phyloP scores from a whole-genome alignment of 37 sponge, comb jelly and placozoan genomes.

The Hormiphora californensis region DNA sequence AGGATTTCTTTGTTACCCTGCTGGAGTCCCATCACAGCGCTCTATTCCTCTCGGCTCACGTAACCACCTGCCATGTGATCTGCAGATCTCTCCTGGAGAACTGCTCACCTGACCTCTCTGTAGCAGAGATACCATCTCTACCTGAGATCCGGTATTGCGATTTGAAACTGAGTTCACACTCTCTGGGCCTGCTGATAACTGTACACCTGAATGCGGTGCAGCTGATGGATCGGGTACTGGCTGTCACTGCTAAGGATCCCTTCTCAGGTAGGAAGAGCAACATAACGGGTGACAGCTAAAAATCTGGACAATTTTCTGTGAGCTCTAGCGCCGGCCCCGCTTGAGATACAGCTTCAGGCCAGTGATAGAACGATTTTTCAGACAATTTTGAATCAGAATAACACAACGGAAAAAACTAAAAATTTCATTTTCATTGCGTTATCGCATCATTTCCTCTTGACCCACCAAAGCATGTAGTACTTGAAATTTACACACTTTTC shows the following conservation, averaged over 20 bases:
- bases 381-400: too few species aligned
- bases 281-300: too few species aligned
- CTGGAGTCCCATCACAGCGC: not conserved
- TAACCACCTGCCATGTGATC: not conserved
- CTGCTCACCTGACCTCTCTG: conserved; percentile 9
- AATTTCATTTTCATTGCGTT: too few species aligned
- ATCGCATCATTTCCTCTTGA: too few species aligned
- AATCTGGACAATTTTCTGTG: too few species aligned
- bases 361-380: too few species aligned
- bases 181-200: conserved; percentile 26
- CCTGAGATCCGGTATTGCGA: not conserved
- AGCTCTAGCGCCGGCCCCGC: too few species aligned
- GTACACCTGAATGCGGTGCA: conserved; percentile 35
- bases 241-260: conserved; percentile 37
- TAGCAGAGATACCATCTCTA: conserved; percentile 19
- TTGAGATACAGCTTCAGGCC: too few species aligned
- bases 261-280: too few species aligned
- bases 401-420: too few species aligned
- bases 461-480: too few species aligned
- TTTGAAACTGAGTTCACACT: conserved; percentile 26
- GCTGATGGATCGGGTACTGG: conserved; percentile 34
- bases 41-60: not conserved
- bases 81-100: conserved; percentile 42
- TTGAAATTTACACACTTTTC: too few species aligned
- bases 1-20: not conserved